These are phyloP conservation scores for Heliconius cydno DNA, from an alignment of 2,888 invertebrate species.

Conservation along the genomic window DNA sequence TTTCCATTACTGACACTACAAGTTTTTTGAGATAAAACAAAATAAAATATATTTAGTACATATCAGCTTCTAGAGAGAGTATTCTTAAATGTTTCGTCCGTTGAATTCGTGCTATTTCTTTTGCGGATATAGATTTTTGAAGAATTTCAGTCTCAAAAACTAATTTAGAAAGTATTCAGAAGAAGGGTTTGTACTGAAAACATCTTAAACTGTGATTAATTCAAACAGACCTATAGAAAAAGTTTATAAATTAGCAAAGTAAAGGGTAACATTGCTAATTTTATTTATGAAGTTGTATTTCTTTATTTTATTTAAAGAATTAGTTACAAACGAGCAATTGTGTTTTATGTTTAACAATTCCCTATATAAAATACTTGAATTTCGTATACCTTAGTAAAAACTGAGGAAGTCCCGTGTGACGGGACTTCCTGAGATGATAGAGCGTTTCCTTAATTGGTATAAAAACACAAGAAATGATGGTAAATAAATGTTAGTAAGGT, in stretches of 20 bases:
- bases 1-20: conserved; percentile 65
- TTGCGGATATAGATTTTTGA: conserved; percentile 2
- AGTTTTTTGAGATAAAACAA: background rate
- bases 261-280: conserved; percentile 17
- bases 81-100: background rate
- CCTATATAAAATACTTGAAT: background rate
- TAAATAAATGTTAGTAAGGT: background rate
- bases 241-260: conserved; percentile 27
- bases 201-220: conserved; percentile 35
- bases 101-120: background rate
- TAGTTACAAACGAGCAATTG: background rate
- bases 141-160: conserved; percentile 25
- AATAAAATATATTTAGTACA: background rate
- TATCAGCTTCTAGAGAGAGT: background rate
- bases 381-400: conserved; percentile 26
- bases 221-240: conserved; percentile 21
- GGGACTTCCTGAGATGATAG: conserved; percentile 45
- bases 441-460: conserved; percentile 17
- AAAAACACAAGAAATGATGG: conserved; percentile 28
- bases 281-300: conserved; percentile 24
- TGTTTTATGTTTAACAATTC: background rate
- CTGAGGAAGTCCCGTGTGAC: conserved; percentile 40
- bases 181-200: conserved; percentile 26
- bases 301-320: background rate
- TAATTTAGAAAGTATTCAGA: conserved; percentile 35